Base-by-base conservation (phyloP, 1,140 invertebrate genomes). In the Listronotus bonariensis region DNA sequence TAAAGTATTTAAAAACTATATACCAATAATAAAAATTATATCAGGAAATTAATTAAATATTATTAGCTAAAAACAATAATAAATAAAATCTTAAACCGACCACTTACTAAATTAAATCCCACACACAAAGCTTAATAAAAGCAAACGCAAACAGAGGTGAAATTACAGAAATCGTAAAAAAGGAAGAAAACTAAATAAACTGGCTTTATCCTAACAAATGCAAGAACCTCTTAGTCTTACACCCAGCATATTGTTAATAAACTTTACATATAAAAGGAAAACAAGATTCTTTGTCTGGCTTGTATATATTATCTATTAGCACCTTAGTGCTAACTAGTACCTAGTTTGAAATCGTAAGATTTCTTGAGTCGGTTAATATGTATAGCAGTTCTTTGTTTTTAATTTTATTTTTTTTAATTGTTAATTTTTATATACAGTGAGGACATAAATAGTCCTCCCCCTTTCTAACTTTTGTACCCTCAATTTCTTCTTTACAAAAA, bases 171-270 rank as follows among this genome's bases (percentile, higher is more conserved):
- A 66, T 40, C 32, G 49, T 46, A 57, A 36, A 65, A 55, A 65
- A 58, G 55, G 56, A 58, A 32, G 20, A 42, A 69, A 66, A 60
- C 41, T 42, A 68, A 68, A 64, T 53, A 58, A 58, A 54, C 54
- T 40, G 57, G 46, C 55, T 36, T 54, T 67, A 46, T 52, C 41
- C 58, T 43, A 53, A 55, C 63, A 65, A 51, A 65, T 57, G 61
- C 43, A 61, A 54, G 55, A 65, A 65, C 52, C 63, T 55, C 58
- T 65, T 55, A 65, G 61, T 55, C 55, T 63, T 65, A 66, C 52
- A 66, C 58, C 59, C 65, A 64, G 62, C 67, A 59, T 51, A 58
- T 65, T 67, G 70, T 69, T 69, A 71, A 69, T 71, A 67, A 69
- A 71, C 51, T 61, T 58, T 55, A 53, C 68, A 69, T 67, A 63